Percentiles rank a stretch among this genome's conserved stretches.
Evolutionary conservation across 2,113 vertebrate species (phyloP).

Genomic region (Nymphicus hollandicus): DNA sequence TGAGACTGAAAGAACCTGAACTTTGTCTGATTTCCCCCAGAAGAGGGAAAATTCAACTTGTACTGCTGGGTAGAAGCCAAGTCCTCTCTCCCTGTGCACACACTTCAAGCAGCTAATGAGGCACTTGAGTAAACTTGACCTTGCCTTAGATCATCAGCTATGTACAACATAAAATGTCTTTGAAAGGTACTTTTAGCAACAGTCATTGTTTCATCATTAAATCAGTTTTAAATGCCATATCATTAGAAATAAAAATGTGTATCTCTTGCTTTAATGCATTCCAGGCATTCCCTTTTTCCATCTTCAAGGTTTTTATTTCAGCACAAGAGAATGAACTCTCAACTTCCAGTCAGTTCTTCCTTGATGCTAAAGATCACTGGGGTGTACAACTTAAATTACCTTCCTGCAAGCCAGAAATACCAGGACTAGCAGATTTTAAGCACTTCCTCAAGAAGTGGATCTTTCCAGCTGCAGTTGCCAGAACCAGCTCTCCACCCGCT

Average conservation of each 20-base stretch:
- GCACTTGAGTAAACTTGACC: neutral
- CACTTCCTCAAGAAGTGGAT: neutral
- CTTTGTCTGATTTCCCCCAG: neutral
- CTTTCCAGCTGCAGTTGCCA: neutral
- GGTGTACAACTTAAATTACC: neutral
- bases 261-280: neutral
- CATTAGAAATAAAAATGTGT: neutral
- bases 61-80: neutral
- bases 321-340: neutral
- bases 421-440: neutral
- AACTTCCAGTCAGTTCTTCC: neutral
- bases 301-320: neutral
- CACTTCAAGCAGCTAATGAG: neutral
- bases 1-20: neutral
- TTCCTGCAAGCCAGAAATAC: neutral
- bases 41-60: neutral
- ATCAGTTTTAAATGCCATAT: neutral
- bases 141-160: neutral
- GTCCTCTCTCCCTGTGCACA: neutral
- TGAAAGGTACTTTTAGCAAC: neutral
- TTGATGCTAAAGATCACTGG: fast-evolving
- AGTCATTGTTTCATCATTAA: neutral
- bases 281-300: neutral
- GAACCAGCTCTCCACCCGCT: neutral
- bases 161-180: neutral